Conservation (phyloP, 2,113 vertebrate genomes). For the sheep (Ovis aries) region DNA sequence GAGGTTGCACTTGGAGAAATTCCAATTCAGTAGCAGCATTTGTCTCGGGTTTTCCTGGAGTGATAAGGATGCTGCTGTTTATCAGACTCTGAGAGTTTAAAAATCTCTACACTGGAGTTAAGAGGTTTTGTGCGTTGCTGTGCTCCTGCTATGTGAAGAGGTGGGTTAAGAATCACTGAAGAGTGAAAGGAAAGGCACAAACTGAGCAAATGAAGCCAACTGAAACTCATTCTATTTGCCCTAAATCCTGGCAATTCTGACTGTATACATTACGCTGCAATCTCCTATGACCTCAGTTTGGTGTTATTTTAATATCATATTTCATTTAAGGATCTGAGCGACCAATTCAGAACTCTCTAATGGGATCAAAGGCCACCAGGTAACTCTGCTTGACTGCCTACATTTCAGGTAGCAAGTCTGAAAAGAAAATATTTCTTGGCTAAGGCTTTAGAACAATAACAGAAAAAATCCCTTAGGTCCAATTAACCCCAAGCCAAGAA, state of each 20-base stretch:
- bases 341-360: constrained; percentile 47
- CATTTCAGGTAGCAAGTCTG: constrained; percentile 30
- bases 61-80: background rate
- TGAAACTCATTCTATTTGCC: background rate
- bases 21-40: background rate
- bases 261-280: background rate
- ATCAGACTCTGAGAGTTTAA: background rate
- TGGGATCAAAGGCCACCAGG: constrained; percentile 60
- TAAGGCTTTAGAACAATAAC: constrained; percentile 24
- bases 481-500: constrained; percentile 12
- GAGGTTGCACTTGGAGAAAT: background rate
- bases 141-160: background rate
- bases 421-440: constrained; percentile 53
- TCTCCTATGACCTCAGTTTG: background rate
- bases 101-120: background rate
- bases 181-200: background rate
- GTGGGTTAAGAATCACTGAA: background rate
- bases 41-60: background rate
- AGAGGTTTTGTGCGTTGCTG: background rate
- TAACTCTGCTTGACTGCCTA: background rate
- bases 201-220: background rate
- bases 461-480: background rate
- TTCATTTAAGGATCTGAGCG: constrained; percentile 30
- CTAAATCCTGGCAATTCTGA: background rate
- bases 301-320: constrained; percentile 55